Evolutionary conservation across 2,888 invertebrate genomes (phyloP).

Genomic region (Hylaea fasciaria): DNA sequence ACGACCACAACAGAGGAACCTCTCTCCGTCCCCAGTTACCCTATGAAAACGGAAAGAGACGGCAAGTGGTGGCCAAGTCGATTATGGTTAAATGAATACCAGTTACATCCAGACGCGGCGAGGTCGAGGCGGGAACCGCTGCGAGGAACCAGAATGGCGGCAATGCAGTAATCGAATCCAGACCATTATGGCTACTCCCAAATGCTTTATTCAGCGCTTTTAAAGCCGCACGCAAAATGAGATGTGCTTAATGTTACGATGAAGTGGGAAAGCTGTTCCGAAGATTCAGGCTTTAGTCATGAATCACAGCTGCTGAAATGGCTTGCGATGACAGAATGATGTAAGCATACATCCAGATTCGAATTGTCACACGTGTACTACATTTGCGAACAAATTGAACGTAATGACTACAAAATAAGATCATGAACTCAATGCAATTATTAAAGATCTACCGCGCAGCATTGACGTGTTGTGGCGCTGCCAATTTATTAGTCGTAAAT

Average conservation of each 20-base stretch:
- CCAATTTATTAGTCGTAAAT: too few relatives aligned
- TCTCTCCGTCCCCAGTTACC: conserved; percentile 4
- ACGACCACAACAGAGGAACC: conserved; percentile 13
- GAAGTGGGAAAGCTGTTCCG: background rate
- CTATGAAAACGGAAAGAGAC: conserved; percentile 17
- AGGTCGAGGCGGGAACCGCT: conserved; percentile 49
- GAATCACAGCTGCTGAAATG: too few relatives aligned
- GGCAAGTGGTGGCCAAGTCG: conserved; percentile 38
- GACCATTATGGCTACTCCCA: conserved; percentile 8
- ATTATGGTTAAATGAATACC: conserved; percentile 76
- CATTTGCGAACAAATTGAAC: too few relatives aligned
- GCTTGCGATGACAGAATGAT: too few relatives aligned
- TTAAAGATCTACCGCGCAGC: too few relatives aligned
- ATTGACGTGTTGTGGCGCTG: too few relatives aligned
- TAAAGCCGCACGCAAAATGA: too few relatives aligned
- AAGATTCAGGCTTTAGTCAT: background rate
- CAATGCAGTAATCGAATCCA: conserved; percentile 2
- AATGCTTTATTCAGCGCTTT: conserved; percentile 23
- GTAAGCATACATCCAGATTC: too few relatives aligned
- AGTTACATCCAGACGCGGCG: conserved; percentile 69
- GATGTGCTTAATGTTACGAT: too few relatives aligned
- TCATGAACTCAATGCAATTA: too few relatives aligned
- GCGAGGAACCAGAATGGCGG: conserved; percentile 10
- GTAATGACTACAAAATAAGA: too few relatives aligned
- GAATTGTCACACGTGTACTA: too few relatives aligned